Evolutionary conservation across 1,140 invertebrate species (phyloP), one percentile per base, ranked within the genome.

Genomic region (Scaptodrosophila lebanonensis): DNA sequence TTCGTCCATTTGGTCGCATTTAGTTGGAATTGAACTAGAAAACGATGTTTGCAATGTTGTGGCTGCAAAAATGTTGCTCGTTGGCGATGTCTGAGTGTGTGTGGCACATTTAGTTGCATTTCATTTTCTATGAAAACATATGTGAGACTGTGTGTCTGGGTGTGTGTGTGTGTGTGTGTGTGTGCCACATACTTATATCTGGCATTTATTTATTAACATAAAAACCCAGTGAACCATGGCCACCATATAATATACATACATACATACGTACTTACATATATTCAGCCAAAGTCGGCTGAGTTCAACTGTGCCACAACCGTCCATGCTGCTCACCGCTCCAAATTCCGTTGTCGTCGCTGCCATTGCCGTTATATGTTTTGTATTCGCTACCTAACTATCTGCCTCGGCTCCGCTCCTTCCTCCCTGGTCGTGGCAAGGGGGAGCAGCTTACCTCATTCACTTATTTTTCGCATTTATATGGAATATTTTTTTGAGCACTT

Each of bases 11-110:
- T 25, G 63, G 69, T 65, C 54, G 54, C 68, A 72, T 77, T 77
- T 73, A 79, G 73, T 68, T 72, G 68, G 75, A 77, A 77, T 77
- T 77, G 73, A 77, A 77, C 73, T 77, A 77, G 73, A 79, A 77
- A 77, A 69, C 75, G 60, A 73, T 82, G 64, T 68, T 77, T 77
- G 66, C 72, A 72, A 61, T 64, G 64, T 77, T 47, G 17, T 51
- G 58, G 16, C 38, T 12, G 44, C 33, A 47, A 17, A 15, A 53
- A 5, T 40, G 32, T 36, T 42, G 54, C 17, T 49, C 20, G 45
- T 57, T 47, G n/a, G n/a, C n/a, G n/a, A n/a, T n/a, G 43, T 57
- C 29, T 59, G 20, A 43, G 18, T 18, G 30, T 36, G 30, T 30
- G 22, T 27, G 45, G 30, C 49, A 63, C 53, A 66, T 76, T 69